A percentile compares a stretch with the other conserved stretches of the same genome.
Evolutionary conservation across 2,113 vertebrate genomes (phyloP).

Genomic region (Ptychochromis oligacanthus): DNA sequence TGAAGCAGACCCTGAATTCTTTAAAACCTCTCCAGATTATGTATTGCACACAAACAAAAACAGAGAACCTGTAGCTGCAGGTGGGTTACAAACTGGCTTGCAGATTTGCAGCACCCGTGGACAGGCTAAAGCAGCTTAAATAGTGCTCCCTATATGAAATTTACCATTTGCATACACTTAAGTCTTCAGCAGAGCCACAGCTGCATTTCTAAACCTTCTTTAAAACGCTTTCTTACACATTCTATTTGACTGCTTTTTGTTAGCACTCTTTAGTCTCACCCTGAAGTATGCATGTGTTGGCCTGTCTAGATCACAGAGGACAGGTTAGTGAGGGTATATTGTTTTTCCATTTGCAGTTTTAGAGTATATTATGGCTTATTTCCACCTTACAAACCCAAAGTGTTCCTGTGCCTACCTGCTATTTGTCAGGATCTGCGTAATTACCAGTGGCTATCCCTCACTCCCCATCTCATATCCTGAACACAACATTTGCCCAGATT

Average conservation of each 20-base stretch:
- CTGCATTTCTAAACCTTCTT: conserved; percentile 11
- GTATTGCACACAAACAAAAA: neutral
- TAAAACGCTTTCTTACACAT: conserved; percentile 20
- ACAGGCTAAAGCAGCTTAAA: neutral
- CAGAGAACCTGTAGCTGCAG: neutral
- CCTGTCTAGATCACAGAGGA: conserved; percentile 58
- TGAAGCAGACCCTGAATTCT: neutral
- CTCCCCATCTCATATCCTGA: conserved; percentile 64
- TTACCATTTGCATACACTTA: neutral
- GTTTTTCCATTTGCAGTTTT: conserved; percentile 59
- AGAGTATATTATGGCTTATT: conserved; percentile 52
- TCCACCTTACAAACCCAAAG: conserved; percentile 61
- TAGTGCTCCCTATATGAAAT: neutral
- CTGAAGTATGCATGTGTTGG: conserved; percentile 20
- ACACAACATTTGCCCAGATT: conserved; percentile 56
- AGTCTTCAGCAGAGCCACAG: neutral
- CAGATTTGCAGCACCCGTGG: neutral
- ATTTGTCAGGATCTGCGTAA: conserved; percentile 68
- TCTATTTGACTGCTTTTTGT: neutral
- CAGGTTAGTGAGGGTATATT: conserved; percentile 48
- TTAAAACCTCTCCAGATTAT: neutral
- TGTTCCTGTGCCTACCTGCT: conserved; percentile 51
- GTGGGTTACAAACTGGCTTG: neutral
- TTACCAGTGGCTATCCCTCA: conserved; percentile 48
- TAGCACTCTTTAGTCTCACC: conserved; percentile 34